Evolutionary conservation across 2,797 vertebrate species (phyloP).

Genomic region (Smutsia temminckii): DNA sequence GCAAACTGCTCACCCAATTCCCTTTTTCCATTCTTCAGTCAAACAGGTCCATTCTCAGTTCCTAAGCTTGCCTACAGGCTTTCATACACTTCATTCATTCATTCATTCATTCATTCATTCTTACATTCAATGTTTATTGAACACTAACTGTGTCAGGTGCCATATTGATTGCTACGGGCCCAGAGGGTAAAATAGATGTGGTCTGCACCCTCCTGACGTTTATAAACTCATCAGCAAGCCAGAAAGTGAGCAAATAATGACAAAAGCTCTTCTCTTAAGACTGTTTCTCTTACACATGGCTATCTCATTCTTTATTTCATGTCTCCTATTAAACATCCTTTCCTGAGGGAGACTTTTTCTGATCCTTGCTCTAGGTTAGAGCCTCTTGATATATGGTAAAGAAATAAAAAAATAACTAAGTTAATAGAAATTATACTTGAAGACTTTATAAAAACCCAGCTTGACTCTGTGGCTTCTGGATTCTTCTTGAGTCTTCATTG

Average conservation of each 20-base stretch:
- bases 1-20: background rate
- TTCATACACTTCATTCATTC: background rate
- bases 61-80: background rate
- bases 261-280: background rate
- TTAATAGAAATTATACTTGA: conserved; percentile 11
- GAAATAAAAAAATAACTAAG: background rate
- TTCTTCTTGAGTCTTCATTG: background rate
- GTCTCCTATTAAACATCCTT: background rate
- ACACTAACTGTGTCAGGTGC: background rate
- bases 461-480: background rate
- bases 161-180: background rate
- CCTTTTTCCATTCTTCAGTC: background rate
- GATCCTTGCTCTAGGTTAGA: background rate
- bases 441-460: background rate
- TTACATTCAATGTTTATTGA: background rate
- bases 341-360: background rate
- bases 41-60: background rate
- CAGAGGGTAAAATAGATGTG: background rate
- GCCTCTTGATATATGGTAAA: background rate
- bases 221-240: background rate
- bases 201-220: background rate
- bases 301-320: background rate
- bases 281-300: background rate
- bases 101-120: background rate
- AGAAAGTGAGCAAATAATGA: background rate